Percentiles rank a stretch among this genome's conserved stretches.
phyloP scores from a whole-genome alignment of 2,113 vertebrate genomes.

The Strigops habroptila region DNA sequence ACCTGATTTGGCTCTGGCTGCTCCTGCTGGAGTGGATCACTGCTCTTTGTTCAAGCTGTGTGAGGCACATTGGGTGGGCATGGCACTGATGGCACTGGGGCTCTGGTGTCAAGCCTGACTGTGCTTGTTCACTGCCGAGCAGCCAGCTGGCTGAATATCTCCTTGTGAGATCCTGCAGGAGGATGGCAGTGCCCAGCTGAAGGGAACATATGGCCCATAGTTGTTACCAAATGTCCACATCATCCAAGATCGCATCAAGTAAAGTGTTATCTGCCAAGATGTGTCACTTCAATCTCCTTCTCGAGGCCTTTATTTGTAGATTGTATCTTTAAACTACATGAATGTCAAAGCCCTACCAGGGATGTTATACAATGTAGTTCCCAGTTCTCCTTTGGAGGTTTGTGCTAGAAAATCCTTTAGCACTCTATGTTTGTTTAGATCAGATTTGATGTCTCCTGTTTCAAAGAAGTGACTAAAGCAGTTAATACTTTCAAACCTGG shows the following conservation, averaged over 20 bases:
- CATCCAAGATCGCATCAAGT: background rate
- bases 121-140: background rate
- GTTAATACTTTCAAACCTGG: background rate
- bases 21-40: background rate
- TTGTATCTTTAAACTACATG: background rate
- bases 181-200: background rate
- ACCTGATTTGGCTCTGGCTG: background rate
- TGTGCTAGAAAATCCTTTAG: background rate
- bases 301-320: background rate
- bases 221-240: constrained; percentile 37
- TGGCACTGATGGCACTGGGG: background rate
- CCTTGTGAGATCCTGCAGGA: constrained; percentile 2
- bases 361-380: background rate
- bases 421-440: background rate
- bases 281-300: background rate
- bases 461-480: background rate
- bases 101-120: background rate
- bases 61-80: background rate
- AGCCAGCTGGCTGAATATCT: constrained; percentile 39
- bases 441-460: background rate
- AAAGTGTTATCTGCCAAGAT: constrained; percentile 3
- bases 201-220: constrained; percentile 33
- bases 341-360: background rate
- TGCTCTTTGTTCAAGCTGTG: background rate
- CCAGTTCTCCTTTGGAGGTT: background rate